These are phyloP conservation scores for Pantherophis vulpinus DNA, from an alignment of 2,797 vertebrate species.

Conservation along the genomic window DNA sequence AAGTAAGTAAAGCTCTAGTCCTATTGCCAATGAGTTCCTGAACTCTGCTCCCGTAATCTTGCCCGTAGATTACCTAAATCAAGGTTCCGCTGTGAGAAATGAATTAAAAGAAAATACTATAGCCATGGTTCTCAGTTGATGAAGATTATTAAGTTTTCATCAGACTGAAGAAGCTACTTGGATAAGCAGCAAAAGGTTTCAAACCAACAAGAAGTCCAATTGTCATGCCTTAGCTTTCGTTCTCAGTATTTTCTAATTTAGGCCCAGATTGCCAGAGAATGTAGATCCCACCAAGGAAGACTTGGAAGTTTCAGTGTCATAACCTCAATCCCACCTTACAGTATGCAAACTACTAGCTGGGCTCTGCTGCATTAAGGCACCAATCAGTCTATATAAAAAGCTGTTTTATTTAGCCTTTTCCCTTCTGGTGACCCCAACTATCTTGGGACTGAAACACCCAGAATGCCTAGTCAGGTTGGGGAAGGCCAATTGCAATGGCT, in stretches of 20 bases:
- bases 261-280: background rate
- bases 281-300: background rate
- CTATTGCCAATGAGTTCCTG: background rate
- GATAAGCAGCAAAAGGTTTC: background rate
- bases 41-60: no score
- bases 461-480: no score
- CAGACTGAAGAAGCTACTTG: background rate
- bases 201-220: background rate
- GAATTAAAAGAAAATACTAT: background rate
- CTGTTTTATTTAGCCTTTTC: background rate
- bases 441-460: background rate
- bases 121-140: background rate
- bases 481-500: background rate
- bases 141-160: background rate
- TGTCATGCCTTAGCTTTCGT: background rate
- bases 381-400: background rate
- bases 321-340: no score
- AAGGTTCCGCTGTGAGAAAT: background rate
- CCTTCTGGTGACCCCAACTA: background rate
- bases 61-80: background rate
- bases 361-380: background rate
- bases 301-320: background rate
- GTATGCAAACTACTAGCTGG: background rate
- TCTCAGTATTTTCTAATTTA: background rate
- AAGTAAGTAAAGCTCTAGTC: background rate